Evolutionary conservation across 2,797 vertebrate species (phyloP).

Genomic region (Hippopotamyrus pictus): DNA sequence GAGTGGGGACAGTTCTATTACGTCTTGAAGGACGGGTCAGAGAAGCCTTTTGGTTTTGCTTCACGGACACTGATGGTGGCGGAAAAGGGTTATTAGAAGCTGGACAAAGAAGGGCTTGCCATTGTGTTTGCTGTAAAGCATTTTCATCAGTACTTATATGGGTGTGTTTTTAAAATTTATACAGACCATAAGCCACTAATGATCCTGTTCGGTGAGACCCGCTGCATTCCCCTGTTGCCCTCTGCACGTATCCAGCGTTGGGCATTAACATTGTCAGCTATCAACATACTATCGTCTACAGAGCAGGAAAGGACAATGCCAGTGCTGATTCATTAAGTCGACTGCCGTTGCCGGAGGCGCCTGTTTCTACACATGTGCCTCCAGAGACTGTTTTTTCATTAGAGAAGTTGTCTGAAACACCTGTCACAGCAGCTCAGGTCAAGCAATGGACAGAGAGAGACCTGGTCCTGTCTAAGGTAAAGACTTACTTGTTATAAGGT

Average conservation of each 20-base stretch:
- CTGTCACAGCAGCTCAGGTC: neutral
- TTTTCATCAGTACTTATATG: constrained; percentile 33
- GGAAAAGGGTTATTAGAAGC: constrained; percentile 23
- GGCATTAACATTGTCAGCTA: constrained; percentile 28
- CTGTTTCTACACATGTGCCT: neutral
- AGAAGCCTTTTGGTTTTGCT: constrained; percentile 15
- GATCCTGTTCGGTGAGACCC: constrained; percentile 19
- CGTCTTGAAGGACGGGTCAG: neutral
- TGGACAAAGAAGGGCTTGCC: constrained; percentile 26
- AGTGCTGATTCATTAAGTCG: constrained; percentile 12
- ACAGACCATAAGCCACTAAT: constrained; percentile 29
- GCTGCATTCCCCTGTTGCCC: neutral
- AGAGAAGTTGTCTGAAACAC: neutral
- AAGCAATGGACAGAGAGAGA: neutral
- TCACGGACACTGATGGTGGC: neutral
- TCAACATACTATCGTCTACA: constrained; percentile 20
- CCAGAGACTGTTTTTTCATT: neutral
- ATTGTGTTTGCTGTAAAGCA: constrained; percentile 24
- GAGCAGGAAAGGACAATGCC: constrained; percentile 17
- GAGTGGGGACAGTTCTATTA: too few species aligned
- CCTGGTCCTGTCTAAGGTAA: neutral
- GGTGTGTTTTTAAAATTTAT: neutral
- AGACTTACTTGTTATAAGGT: neutral
- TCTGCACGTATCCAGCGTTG: constrained; percentile 25
- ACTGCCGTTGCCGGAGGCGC: constrained; percentile 2